These are phyloP conservation scores for Agrochola lota DNA, from an alignment of 2,888 invertebrate genomes.

Conservation along the genomic window DNA sequence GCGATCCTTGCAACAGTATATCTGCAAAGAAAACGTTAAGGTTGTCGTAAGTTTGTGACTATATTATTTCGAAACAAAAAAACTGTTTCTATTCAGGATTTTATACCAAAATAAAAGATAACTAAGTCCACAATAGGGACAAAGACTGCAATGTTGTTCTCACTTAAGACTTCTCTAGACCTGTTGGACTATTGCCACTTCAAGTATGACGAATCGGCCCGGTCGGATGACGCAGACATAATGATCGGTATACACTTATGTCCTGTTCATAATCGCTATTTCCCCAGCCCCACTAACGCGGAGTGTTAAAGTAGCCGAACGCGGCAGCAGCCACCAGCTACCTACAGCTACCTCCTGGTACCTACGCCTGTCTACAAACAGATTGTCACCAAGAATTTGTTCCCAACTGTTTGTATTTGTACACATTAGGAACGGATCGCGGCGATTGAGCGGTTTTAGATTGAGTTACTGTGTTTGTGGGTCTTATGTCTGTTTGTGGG, in stretches of 20 bases:
- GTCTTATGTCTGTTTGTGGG: slow-evolving; percentile 25
- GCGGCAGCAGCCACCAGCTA: slow-evolving; percentile 6
- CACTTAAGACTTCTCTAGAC: not conserved
- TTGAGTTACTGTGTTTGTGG: slow-evolving; percentile 49
- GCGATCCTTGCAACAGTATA: no score
- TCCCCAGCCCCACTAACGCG: not conserved
- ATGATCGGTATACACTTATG: not conserved
- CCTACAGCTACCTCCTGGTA: not conserved
- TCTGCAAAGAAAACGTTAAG: not conserved
- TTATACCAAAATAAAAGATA: no score
- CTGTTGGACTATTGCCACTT: no score
- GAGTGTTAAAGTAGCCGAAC: slow-evolving; percentile 35
- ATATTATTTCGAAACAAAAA: not conserved
- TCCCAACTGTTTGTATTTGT: slow-evolving; percentile 58
- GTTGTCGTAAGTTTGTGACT: not conserved
- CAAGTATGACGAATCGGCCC: not conserved
- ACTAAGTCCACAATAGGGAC: not conserved
- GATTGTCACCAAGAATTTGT: slow-evolving; percentile 61
- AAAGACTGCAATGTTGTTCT: not conserved
- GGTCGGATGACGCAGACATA: not conserved
- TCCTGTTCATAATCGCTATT: slow-evolving; percentile 9
- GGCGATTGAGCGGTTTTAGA: slow-evolving; percentile 59
- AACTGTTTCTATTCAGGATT: no score
- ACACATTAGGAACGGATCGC: slow-evolving; percentile 48
- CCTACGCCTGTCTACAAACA: slow-evolving; percentile 20